A percentile compares a stretch with the other conserved stretches of the same genome.
Conservation (phyloP, 2,888 invertebrate genomes). For the Bibio marci region DNA sequence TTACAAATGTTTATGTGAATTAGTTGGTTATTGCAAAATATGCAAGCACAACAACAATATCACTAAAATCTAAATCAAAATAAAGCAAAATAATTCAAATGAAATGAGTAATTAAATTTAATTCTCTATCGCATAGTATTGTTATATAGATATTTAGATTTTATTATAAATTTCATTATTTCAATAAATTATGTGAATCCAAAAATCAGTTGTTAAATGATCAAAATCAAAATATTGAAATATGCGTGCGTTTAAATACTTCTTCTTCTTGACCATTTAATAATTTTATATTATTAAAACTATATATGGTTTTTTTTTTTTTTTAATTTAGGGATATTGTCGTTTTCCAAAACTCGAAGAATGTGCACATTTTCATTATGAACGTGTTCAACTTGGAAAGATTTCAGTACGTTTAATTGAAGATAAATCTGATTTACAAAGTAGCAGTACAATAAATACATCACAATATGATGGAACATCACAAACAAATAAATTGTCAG, state of each 20-base stretch:
- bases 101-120: no score
- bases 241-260: no score
- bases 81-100: no score
- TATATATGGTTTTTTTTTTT: slow-evolving; percentile 1
- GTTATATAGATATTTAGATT: no score
- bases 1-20: no score
- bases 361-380: slow-evolving; percentile 98
- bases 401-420: slow-evolving; percentile 37
- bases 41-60: no score
- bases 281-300: background rate
- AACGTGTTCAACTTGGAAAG: slow-evolving; percentile 76
- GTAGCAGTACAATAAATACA: slow-evolving; percentile 19
- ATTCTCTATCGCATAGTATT: no score
- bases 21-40: no score
- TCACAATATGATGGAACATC: slow-evolving; percentile 21
- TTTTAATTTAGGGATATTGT: slow-evolving; percentile 23
- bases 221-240: background rate
- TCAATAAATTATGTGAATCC: no score
- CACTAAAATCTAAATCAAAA: no score
- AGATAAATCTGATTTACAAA: slow-evolving; percentile 30
- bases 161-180: no score
- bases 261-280: background rate
- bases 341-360: slow-evolving; percentile 82
- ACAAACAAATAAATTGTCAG: slow-evolving; percentile 13
- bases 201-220: no score